Base-by-base conservation (phyloP, 2,797 vertebrate species). In the Danionella dracula region DNA sequence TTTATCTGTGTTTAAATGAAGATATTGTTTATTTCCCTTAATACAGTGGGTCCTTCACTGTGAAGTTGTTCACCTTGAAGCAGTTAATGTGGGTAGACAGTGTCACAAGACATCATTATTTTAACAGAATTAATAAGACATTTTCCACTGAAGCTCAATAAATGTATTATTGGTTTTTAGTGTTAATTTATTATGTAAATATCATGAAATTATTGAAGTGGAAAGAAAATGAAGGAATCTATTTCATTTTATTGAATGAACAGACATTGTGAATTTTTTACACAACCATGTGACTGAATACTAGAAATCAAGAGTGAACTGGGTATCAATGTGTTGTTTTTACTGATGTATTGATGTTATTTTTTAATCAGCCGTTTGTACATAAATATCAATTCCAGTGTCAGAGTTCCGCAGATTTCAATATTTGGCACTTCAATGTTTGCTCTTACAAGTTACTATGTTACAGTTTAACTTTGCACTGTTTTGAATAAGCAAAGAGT, bases 311-410 rank as follows among this genome's bases (percentile, higher is more conserved):
- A n/a, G n/a, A n/a, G n/a, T n/a, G n/a, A n/a, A n/a, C n/a, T n/a
- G n/a, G n/a, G n/a, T n/a, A n/a, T n/a, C n/a, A n/a, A n/a, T n/a
- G n/a, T n/a, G n/a, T n/a, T n/a, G n/a, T n/a, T n/a, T 51, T 70
- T 55, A 27, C 11, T 54, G 20, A 51, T 37, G 34, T 37, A 15
- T 15, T 31, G 38, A 12, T 46, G 10, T 46, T 41, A 10, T 62
- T 80, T 85, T 88, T 82, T 66, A 74, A 78, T 80, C 83, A 89
- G 86, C 85, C 83, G 61, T 79, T 78, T 84, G 82, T 90, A 90
- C 88, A 74, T 66, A 87, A 86, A 90, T 90, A 87, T 88, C 86
- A 88, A 82, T 41, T 44, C 31, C n/a, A 55, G 59, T 62, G 57
- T 19, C 17, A 63, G 4, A 62, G 37, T 56, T 61, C 45, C 41